Evolutionary conservation across 2,888 invertebrate genomes (phyloP), one percentile per base, ranked within the genome.

Genomic region (Apeira syringaria): DNA sequence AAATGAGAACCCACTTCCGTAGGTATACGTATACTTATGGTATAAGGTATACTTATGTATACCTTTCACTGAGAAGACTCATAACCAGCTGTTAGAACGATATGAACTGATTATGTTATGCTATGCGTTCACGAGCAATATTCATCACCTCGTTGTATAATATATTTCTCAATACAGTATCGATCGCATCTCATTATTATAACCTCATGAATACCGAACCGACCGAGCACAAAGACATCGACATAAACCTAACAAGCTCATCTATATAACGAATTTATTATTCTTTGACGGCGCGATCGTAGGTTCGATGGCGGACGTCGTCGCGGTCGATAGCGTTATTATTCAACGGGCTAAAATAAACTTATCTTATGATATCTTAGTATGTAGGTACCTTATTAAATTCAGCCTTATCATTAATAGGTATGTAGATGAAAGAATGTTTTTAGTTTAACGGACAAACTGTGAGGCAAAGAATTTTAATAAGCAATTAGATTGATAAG

Each of bases 281-380:
- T 57, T 71, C 66, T 64, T 61, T 65, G 64, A 38, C 56, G 50
- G 33, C 47, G 44, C 42, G 49, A 15, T 15, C 15, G 15, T 3
- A 47, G 50, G 42, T 60, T 47, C 52, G 57, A 59, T 59, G 45
- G 34, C 45, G 45, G 45, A 29, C 37, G 44, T 37, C 39, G n/a
- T n/a, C n/a, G n/a, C n/a, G 31, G 53, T 40, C 58, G 66, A 76
- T 76, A 58, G 69, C 62, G 68, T 68, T 74, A 77, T 78, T 77
- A 80, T 77, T 72, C 74, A 55, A 59, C 59, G 32, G 40, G 31
- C 40, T 46, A 46, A 41, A 38, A 46, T 36, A 46, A 27, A 25
- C 39, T 39, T 39, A 39, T 38, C 39, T 39, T 25, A 45, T 45
- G 24, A 32, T 43, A 43, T 36, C 29, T 29, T 32, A 25, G 29